Base-by-base conservation (phyloP, 2,113 vertebrate genomes). In the Bufo gargarizans region DNA sequence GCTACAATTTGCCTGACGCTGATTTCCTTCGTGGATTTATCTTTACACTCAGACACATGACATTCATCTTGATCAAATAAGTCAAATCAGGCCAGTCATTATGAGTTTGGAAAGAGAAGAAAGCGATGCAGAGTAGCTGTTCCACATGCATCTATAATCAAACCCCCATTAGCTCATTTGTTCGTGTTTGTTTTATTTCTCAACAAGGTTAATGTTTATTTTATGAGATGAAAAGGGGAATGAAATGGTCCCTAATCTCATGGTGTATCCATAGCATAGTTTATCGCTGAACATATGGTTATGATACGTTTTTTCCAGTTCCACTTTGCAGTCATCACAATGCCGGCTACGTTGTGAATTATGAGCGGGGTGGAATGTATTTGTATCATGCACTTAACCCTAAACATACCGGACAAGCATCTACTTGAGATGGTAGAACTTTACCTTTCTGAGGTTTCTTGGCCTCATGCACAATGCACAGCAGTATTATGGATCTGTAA, bases 151-250 rank as follows among this genome's bases (percentile, higher is more conserved):
- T 84, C 74, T 63, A 84, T 84, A 88, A 88, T 88, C 87, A 88
- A 69, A 84, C 56, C 87, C 58, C 82, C 87, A 84, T 89, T 84
- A 89, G 81, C 72, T 89, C 87, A 89, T 89, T 89, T 89, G 87
- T 84, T 77, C 81, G 69, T 84, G 82, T 89, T 89, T 89, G 87
- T 84, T 89, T 89, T 89, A 89, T 89, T 89, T 89, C 87, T 78
- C 87, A 69, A 78, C 87, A 89, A 84, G 87, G 82, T 89, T 89
- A 89, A 89, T 89, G 87, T 89, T 89, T 89, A 89, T 84, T 84
- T 89, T 89, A 89, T 84, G 82, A 89, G 87, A 89, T 89, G 81
- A 84, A 84, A 82, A 84, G 87, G 61, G 77, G 53, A 78, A 78
- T 69, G 72, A 84, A 89, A 78, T 84, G 76, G 87, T 56, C 81